phyloP scores from a whole-genome alignment of 2,113 vertebrate species.

The Catagonus wagneri region DNA sequence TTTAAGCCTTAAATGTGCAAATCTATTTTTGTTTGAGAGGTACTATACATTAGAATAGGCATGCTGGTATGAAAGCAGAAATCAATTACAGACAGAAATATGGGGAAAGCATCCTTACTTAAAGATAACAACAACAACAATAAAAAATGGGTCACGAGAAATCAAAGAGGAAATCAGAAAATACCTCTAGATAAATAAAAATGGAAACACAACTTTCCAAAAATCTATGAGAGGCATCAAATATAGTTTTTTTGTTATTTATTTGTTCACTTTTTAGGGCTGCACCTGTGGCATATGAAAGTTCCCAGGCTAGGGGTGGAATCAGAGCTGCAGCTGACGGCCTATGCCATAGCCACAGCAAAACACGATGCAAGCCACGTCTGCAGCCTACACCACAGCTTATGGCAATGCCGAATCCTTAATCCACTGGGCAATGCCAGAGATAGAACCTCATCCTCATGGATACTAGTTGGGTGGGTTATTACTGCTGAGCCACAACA shows the following conservation, averaged over 20 bases:
- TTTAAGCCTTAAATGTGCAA: slow-evolving; percentile 46
- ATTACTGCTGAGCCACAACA: no score
- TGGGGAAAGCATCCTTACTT: background rate
- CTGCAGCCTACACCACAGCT: no score
- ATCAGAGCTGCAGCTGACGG: no score
- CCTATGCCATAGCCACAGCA: no score
- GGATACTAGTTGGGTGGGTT: no score
- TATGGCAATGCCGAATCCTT: no score
- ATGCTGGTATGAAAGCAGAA: background rate
- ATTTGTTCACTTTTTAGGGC: no score
- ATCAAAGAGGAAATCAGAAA: background rate
- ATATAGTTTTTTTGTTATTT: background rate
- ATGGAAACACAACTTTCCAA: background rate
- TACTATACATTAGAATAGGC: background rate
- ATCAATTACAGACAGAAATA: background rate
- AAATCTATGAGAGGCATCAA: background rate
- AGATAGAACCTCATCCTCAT: no score
- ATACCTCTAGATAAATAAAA: background rate
- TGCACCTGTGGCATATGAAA: no score
- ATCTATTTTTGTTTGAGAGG: slow-evolving; percentile 23
- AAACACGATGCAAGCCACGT: no score
- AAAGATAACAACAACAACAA: background rate
- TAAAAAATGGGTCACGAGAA: background rate
- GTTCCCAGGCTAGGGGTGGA: no score
- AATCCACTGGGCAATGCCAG: no score